Percentiles rank a stretch among this genome's conserved stretches.
These are phyloP conservation scores for Ceratoteleas bidentatus DNA, from an alignment of 1,140 invertebrate species.

Conservation along the genomic window DNA sequence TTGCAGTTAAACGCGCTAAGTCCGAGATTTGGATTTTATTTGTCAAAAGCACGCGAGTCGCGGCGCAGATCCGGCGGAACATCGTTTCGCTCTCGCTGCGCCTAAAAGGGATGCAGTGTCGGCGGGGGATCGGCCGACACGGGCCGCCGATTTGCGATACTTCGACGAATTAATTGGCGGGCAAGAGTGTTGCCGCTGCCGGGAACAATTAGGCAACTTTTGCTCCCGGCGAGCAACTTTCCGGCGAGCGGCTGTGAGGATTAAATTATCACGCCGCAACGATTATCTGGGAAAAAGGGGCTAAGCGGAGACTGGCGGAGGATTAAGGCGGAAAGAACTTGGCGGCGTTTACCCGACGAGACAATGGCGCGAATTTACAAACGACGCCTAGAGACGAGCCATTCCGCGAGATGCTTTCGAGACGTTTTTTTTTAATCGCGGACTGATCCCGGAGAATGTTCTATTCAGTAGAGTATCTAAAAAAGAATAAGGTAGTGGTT, in stretches of 20 bases:
- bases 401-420: too few species aligned
- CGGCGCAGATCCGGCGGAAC: slow-evolving; percentile 21
- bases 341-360: slow-evolving; percentile 45
- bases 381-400: slow-evolving; percentile 17
- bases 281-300: slow-evolving; percentile 65
- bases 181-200: slow-evolving; percentile 40
- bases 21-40: slow-evolving; percentile 50
- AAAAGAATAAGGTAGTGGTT: too few species aligned
- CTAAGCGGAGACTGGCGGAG: slow-evolving; percentile 47
- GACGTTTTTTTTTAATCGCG: too few species aligned
- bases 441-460: too few species aligned
- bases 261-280: slow-evolving; percentile 67
- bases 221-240: slow-evolving; percentile 73
- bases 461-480: too few species aligned
- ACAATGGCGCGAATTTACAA: slow-evolving; percentile 52
- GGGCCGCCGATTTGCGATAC: slow-evolving; percentile 48
- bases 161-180: slow-evolving; percentile 60
- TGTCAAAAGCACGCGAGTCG: slow-evolving; percentile 37
- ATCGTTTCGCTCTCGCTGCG: slow-evolving; percentile 22
- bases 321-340: slow-evolving; percentile 61
- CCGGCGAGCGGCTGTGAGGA: slow-evolving; percentile 64
- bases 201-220: slow-evolving; percentile 60
- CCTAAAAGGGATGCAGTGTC: slow-evolving; percentile 26
- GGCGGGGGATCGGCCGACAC: slow-evolving; percentile 23
- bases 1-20: slow-evolving; percentile 32